These are phyloP conservation scores for Empidonax traillii DNA, from an alignment of 2,113 vertebrate genomes.

Conservation along the genomic window DNA sequence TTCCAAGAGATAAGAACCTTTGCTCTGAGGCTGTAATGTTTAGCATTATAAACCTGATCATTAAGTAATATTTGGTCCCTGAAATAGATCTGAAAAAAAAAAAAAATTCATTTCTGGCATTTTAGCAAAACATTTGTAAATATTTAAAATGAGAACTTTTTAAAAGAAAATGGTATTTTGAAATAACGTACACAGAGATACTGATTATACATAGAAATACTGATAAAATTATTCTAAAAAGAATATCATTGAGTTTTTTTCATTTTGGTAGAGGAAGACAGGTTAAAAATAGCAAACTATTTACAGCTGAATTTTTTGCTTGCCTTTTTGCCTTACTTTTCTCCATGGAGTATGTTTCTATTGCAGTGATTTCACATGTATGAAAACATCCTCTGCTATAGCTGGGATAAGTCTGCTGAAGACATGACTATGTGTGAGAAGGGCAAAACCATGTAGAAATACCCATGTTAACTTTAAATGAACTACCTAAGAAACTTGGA, in stretches of 20 bases:
- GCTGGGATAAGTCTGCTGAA: background rate
- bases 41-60: background rate
- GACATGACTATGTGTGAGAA: rapidly evolving
- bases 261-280: background rate
- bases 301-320: background rate
- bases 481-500: background rate
- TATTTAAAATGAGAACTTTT: background rate
- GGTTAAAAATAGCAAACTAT: background rate
- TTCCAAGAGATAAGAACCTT: background rate
- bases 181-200: background rate
- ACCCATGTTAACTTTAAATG: background rate
- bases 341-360: background rate
- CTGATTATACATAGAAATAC: background rate
- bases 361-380: background rate
- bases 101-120: background rate
- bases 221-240: background rate
- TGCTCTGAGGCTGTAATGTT: background rate
- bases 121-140: background rate
- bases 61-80: background rate
- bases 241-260: background rate
- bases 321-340: background rate
- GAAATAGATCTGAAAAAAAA: background rate
- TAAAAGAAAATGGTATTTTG: background rate
- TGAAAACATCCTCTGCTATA: background rate
- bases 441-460: background rate